Evolutionary conservation across 2,797 vertebrate species (phyloP).

Genomic region (Paratrypauchen microcephalus): DNA sequence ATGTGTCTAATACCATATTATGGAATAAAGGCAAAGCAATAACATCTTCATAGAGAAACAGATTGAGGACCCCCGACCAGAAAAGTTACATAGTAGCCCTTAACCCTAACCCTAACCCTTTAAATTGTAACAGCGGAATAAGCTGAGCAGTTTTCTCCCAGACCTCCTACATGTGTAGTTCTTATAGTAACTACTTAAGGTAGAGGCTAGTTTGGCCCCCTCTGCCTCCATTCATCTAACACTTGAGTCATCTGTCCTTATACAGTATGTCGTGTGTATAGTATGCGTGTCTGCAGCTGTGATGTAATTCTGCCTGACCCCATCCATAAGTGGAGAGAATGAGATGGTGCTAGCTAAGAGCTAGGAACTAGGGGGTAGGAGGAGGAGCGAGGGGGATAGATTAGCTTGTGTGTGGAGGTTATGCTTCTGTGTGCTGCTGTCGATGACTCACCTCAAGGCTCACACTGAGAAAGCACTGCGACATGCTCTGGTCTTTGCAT

Average conservation of each 20-base stretch:
- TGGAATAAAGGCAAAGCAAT: no score
- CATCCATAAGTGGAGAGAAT: constrained; percentile 71
- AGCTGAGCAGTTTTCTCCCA: background rate
- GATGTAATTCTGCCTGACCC: constrained; percentile 60
- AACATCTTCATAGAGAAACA: no score
- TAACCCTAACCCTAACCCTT: no score
- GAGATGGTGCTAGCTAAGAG: constrained; percentile 65
- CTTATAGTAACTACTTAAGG: background rate
- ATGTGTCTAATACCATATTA: no score
- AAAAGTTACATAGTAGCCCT: background rate
- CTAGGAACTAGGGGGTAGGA: constrained; percentile 48
- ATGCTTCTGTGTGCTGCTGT: constrained; percentile 73
- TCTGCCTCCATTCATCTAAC: constrained; percentile 12
- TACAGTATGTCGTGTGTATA: constrained; percentile 29
- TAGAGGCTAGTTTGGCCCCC: constrained; percentile 1
- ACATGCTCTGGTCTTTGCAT: constrained; percentile 67
- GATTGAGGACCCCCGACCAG: no score
- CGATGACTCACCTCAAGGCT: constrained; percentile 81
- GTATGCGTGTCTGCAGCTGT: constrained; percentile 46
- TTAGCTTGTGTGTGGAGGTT: constrained; percentile 66
- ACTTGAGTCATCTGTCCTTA: constrained; percentile 45
- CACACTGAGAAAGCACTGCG: constrained; percentile 76
- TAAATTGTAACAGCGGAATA: background rate
- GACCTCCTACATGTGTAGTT: background rate
- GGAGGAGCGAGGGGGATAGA: constrained; percentile 56